Evolutionary conservation across 2,888 invertebrate genomes (phyloP), one percentile per base, ranked within the genome.

Genomic region (Cetonia aurata): DNA sequence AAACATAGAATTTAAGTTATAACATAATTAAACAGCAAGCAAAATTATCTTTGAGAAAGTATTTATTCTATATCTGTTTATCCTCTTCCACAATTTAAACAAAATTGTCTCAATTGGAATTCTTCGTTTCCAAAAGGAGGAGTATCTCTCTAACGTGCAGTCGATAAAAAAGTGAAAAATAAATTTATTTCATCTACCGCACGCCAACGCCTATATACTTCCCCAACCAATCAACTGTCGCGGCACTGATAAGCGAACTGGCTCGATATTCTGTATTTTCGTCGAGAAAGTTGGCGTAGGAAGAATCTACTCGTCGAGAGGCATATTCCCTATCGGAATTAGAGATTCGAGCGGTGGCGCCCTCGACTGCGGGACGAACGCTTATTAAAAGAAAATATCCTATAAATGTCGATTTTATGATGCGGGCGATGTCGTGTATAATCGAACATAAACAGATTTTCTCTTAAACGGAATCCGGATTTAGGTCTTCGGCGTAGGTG

Each of bases 171-270:
- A 50, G 59, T 33, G 62, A 56, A 62, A 62, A 62, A 48, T 48
- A 48, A 62, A 62, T 62, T 62, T 62, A 46, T 48, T 62, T 19
- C 48, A 48, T 33, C 44, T 13, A n/a, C 10, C 3, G 33, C n/a
- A 33, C 56, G 37, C 37, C 44, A 3, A 19, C 15, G 42, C 57
- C 46, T 33, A 31, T 57, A 60, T 15, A 62, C 62, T 62, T 62
- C 62, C 62, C 62, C 33, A 62, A 62, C 62, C 77, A 59, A 71
- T 77, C 57, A 74, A 72, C 55, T 77, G 77, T 75, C 75, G 74
- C 8, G 67, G 73, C 19, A 15, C 50, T 59, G 69, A 69, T 69
- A 69, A 69, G 69, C 19, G n/a, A 56, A 57, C 31, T 59, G 41
- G 69, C 31, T 48, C 62, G 62, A 19, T 62, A 33, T 62, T 62